Evolutionary conservation across 1,140 invertebrate genomes (phyloP), one percentile per base, ranked within the genome.

Genomic region (Laodelphax striatellus): DNA sequence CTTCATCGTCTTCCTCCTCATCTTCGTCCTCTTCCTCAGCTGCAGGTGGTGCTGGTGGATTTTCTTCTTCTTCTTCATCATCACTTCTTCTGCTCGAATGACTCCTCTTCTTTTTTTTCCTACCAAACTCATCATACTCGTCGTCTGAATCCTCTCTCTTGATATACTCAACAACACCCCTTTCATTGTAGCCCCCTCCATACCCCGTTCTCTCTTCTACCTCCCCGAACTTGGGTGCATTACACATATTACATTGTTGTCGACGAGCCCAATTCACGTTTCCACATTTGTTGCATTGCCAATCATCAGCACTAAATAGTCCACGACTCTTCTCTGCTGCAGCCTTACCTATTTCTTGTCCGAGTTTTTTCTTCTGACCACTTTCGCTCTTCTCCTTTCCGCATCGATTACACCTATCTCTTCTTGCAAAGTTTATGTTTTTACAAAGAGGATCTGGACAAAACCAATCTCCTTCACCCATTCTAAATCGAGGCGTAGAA

Each of bases 261-360:
- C 97, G 79, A 60, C 97, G 80, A 13, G 96, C 96, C 97, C 97
- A 99, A 73, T 99, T 99, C 2, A 99, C 96, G 75, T 99, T 99
- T 1, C 94, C 95, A 77, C 97, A 99, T 81, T 97, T 97, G 74
- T 90, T 94, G 73, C 97, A 99, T 71, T 97, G 92, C 97, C 97
- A 99, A 73, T 99, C 97, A 75, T 99, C 96, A 55, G 97, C 96
- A 77, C 92, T 93, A 71, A 92, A 92, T n/a, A 99, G 79, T 14
- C 97, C 97, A 67, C 94, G 85, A 66, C 94, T 97, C 76, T 98
- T 99, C 71, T 99, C 97, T 6, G 97, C 97, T 19, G 94, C 90
- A 46, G 88, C 88, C 79, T 98, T 98, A 2, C 97, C 97, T 68
- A 99, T 98, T 78, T 98, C 96, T 63, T 90, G 89, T 0, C 94